Conservation (phyloP, 2,113 vertebrate genomes). For the Gallinago undulata region DNA sequence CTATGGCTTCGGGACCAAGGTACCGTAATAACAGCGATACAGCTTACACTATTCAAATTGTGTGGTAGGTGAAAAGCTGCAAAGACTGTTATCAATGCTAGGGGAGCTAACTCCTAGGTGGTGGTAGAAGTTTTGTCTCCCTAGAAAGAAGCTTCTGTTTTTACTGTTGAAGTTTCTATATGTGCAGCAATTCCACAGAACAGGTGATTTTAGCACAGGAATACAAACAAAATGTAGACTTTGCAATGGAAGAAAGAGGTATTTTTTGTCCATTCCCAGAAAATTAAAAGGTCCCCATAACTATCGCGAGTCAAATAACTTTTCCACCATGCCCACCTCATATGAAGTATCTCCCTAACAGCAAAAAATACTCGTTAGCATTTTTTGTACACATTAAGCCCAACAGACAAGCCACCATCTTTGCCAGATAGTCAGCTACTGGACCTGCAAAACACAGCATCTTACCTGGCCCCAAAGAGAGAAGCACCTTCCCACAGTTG, state of each 20-base stretch:
- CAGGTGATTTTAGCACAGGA: background rate
- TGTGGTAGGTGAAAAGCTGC: background rate
- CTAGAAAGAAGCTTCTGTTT: background rate
- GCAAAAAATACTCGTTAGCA: background rate
- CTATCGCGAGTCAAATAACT: background rate
- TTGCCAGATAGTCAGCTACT: background rate
- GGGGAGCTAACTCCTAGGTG: background rate
- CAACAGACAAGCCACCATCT: background rate
- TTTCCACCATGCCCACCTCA: background rate
- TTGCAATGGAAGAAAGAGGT: background rate
- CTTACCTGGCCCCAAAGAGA: background rate
- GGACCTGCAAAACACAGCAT: background rate
- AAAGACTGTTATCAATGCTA: accelerated
- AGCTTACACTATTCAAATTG: background rate
- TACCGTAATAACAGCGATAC: accelerated
- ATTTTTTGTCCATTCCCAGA: background rate
- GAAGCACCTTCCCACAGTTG: background rate
- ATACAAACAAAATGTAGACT: background rate
- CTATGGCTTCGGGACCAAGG: background rate
- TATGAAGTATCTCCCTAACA: background rate
- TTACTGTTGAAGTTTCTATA: background rate
- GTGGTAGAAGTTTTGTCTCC: background rate
- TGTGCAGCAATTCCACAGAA: background rate
- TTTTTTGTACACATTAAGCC: background rate
- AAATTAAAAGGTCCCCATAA: background rate